Conservation (phyloP, 2,113 vertebrate genomes). For the Odontesthes bonariensis region DNA sequence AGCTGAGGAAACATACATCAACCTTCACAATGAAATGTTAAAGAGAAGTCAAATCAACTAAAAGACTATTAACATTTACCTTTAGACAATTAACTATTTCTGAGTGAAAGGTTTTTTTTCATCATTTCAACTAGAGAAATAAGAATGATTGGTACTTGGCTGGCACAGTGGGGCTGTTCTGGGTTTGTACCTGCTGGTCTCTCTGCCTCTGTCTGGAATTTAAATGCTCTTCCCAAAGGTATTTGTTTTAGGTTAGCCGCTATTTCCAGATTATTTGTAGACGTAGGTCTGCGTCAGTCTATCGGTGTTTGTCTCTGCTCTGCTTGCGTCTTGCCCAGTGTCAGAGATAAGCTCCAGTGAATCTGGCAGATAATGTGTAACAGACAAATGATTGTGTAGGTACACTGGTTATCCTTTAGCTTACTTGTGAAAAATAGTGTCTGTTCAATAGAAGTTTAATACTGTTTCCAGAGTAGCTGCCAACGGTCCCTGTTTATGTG, state of each 20-base stretch:
- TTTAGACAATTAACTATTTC: too few species aligned
- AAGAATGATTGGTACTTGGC: too few species aligned
- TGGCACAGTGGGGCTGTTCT: background rate
- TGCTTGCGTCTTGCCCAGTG: too few species aligned
- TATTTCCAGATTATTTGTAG: background rate
- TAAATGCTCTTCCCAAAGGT: too few species aligned
- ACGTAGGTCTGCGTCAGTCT: background rate
- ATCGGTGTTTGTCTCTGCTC: background rate
- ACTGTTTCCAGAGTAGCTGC: slow-evolving; percentile 18
- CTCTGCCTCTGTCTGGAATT: too few species aligned
- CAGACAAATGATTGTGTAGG: background rate
- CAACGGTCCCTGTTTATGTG: background rate
- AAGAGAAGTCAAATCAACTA: too few species aligned
- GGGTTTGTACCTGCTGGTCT: too few species aligned
- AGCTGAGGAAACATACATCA: background rate
- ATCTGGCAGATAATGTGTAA: background rate
- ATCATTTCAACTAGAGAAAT: too few species aligned
- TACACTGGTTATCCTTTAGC: background rate
- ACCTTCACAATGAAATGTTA: too few species aligned
- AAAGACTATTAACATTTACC: too few species aligned
- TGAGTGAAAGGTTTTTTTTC: too few species aligned
- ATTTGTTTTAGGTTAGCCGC: background rate
- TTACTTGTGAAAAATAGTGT: background rate
- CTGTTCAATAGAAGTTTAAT: background rate
- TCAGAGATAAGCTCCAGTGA: background rate